These are phyloP conservation scores for Recurvirostra avosetta DNA, from an alignment of 2,113 vertebrate species.

Conservation along the genomic window DNA sequence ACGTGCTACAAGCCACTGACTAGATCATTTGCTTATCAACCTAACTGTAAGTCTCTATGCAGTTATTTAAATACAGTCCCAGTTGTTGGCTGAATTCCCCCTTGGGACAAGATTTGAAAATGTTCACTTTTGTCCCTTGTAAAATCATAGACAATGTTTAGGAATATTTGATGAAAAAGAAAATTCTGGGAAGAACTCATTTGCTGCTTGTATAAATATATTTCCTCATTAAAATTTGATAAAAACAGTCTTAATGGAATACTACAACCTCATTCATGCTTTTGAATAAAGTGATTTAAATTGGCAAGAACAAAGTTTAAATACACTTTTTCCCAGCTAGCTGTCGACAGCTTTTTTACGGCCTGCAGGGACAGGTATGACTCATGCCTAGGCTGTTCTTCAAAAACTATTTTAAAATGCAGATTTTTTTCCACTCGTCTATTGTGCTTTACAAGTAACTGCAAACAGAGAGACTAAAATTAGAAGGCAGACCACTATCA, in stretches of 20 bases:
- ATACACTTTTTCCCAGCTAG: conserved; percentile 41
- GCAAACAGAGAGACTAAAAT: conserved; percentile 37
- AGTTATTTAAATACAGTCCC: neutral
- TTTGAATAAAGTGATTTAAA: conserved; percentile 47
- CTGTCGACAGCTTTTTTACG: neutral
- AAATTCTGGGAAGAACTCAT: conserved; percentile 19
- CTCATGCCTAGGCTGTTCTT: conserved; percentile 20
- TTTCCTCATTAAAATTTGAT: conserved; percentile 47
- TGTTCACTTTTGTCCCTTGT: neutral
- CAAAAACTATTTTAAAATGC: conserved; percentile 48
- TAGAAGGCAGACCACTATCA: conserved; percentile 47
- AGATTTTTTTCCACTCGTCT: neutral
- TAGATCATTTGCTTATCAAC: neutral
- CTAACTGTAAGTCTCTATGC: neutral
- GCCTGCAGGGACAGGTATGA: conserved; percentile 58
- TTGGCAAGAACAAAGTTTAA: conserved; percentile 53
- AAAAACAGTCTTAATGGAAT: conserved; percentile 37
- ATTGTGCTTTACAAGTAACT: conserved; percentile 34
- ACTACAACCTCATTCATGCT: conserved; percentile 53
- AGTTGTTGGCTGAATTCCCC: neutral
- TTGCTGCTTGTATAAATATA: conserved; percentile 36
- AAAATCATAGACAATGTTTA: neutral
- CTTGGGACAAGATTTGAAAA: neutral
- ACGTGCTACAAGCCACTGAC: neutral
- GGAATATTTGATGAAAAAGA: conserved; percentile 16